Conservation (phyloP, 2,113 vertebrate genomes). For the Gyps fulvus region DNA sequence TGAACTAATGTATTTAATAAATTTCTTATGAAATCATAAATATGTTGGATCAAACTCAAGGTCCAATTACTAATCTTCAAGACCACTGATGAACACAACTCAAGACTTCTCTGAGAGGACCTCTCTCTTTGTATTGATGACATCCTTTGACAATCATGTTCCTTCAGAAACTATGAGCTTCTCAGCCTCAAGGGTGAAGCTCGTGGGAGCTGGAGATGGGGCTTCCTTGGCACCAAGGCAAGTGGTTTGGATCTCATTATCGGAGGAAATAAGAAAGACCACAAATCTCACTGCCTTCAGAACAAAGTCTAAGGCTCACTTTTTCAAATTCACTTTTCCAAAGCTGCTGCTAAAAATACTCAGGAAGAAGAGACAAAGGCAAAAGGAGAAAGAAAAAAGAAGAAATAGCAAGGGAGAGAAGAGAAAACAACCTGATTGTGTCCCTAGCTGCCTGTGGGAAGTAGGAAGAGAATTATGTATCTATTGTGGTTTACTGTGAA, state of each 20-base stretch:
- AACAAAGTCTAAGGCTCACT: background rate
- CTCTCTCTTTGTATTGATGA: background rate
- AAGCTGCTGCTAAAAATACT: background rate
- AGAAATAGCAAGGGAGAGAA: background rate
- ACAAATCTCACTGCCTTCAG: background rate
- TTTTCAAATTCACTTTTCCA: background rate
- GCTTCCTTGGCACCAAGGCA: background rate
- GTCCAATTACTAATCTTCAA: background rate
- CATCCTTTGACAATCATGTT: background rate
- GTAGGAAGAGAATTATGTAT: background rate
- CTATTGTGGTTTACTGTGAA: background rate
- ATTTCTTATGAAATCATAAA: background rate
- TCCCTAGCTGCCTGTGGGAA: background rate
- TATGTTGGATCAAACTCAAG: background rate
- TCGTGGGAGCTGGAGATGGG: background rate
- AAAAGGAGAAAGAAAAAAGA: background rate
- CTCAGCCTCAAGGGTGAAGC: slow-evolving; percentile 12
- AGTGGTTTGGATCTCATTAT: background rate
- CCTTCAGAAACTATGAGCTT: background rate
- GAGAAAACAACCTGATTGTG: background rate
- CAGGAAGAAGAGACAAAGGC: background rate
- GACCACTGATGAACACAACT: background rate
- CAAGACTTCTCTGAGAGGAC: background rate
- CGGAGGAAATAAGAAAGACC: background rate
- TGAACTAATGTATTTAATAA: background rate